Percentiles rank a stretch among this genome's conserved stretches.
phyloP scores from a whole-genome alignment of 2,888 invertebrate genomes.

The Timema podura region DNA sequence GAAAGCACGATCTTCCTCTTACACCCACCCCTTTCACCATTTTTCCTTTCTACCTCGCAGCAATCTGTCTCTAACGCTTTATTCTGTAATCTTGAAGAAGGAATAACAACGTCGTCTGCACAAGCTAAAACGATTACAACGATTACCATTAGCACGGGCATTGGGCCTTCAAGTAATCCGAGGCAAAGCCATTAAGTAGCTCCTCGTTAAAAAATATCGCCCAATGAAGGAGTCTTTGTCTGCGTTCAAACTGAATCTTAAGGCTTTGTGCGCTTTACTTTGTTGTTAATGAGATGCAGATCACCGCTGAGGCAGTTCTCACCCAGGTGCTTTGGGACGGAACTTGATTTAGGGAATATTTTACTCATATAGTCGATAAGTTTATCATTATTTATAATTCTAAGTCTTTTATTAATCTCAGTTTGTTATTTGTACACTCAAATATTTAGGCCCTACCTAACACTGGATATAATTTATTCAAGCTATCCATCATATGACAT shows the following conservation, averaged over 20 bases:
- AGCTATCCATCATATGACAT: background rate
- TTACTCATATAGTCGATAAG: no score
- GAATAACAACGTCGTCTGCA: conserved; percentile 8
- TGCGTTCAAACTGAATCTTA: conserved; percentile 6
- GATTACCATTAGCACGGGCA: background rate
- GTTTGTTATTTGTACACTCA: no score
- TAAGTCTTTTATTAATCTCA: no score
- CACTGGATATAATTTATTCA: background rate
- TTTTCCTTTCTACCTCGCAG: conserved; percentile 14
- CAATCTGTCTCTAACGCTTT: conserved; percentile 1
- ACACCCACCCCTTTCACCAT: background rate
- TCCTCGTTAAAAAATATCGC: conserved; percentile 8
- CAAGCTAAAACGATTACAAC: conserved; percentile 12
- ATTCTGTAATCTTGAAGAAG: conserved; percentile 12
- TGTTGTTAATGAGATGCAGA: conserved; percentile 3
- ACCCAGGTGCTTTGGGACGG: no score
- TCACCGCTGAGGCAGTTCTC: background rate
- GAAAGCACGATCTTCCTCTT: background rate
- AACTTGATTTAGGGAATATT: no score
- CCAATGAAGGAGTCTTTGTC: conserved; percentile 1
- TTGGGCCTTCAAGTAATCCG: background rate
- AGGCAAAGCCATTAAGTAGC: background rate
- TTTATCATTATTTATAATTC: no score
- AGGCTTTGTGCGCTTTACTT: conserved; percentile 4
- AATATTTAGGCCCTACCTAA: no score